phyloP scores from a whole-genome alignment of 2,888 invertebrate genomes.

The Pomacea canaliculata region DNA sequence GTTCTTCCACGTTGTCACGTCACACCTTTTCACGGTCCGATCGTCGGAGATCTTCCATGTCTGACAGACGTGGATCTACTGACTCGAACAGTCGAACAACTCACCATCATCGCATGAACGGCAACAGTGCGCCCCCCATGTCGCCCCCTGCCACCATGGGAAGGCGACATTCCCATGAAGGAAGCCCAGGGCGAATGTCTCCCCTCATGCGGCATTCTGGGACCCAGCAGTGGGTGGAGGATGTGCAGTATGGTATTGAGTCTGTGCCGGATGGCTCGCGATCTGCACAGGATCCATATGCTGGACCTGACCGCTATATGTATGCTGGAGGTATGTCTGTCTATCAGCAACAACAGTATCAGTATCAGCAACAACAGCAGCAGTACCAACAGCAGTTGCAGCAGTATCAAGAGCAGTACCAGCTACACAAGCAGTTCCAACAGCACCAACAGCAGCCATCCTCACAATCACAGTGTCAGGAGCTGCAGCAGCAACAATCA shows the following conservation, averaged over 20 bases:
- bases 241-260: constrained; percentile 7
- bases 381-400: constrained; percentile 10
- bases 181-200: constrained; percentile 10
- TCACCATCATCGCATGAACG: constrained; percentile 8
- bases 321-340: constrained; percentile 17
- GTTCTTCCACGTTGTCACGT: constrained; percentile 21
- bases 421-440: constrained; percentile 5
- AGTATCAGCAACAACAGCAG: neutral
- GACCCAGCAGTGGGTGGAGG: constrained; percentile 25
- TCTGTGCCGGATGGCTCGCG: neutral
- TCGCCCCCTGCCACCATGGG: constrained; percentile 7
- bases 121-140: constrained; percentile 8
- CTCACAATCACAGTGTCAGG: neutral
- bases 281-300: neutral
- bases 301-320: constrained; percentile 8
- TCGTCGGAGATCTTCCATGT: constrained; percentile 33
- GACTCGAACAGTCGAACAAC: constrained; percentile 11
- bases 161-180: constrained; percentile 13
- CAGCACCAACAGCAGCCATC: constrained; percentile 4
- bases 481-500: neutral
- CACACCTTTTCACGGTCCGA: constrained; percentile 28
- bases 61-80: constrained; percentile 32
- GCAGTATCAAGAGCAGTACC: constrained; percentile 1
- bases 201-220: constrained; percentile 15
- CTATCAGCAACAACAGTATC: constrained; percentile 11